Base-by-base conservation (phyloP, 2,797 vertebrate genomes). In the Babyrousa celebensis region DNA sequence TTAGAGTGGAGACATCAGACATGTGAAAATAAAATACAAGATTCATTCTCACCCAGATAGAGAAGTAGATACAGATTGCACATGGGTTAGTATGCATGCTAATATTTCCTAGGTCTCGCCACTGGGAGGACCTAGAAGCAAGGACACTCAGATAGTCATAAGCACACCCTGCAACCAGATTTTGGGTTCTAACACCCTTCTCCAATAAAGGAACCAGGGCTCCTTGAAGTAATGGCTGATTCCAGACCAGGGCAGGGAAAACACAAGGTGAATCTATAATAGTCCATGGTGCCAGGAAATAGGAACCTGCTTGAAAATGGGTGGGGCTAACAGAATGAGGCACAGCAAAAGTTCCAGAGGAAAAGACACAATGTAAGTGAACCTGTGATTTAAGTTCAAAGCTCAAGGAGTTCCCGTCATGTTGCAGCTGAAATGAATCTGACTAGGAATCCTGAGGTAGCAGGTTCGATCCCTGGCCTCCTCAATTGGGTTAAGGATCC, bases 381-480 rank as follows among this genome's bases (percentile, higher is more conserved):
- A 82, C 5, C 60, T 86, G 29, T 68, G 67, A 88, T 91, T 78
- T 70, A 54, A 5, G 17, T 85, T 91, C 87, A 71, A n/a, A 80
- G 48, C 27, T 85, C 43, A 48, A 48, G 43, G 43, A 48, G 43
- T 48, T 48, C 43, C 43, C 43, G 43, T 48, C 43, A 10, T 48
- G 43, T 6, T 48, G 43, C 9, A 10, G 43, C 9, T 6, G 43
- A 48, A 48, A 48, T 48, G 43, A 48, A 48, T 48, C 43, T 48
- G 43, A 48, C 43, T 48, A 48, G 43, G 43, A 48, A 48, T 10
- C 43, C 6, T 48, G 6, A 48, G 43, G 43, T 9, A 48, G 43
- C 43, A 10, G 43, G 43, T 48, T 48, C 6, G 9, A 48, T 48
- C 43, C 43, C 9, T 48, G 43, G 43, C 43, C 43, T 48, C 43